Percentiles rank a stretch among this genome's conserved stretches.
These are phyloP conservation scores for Caenorhabditis latens DNA, from an alignment of 1,140 invertebrate species.

Conservation along the genomic window DNA sequence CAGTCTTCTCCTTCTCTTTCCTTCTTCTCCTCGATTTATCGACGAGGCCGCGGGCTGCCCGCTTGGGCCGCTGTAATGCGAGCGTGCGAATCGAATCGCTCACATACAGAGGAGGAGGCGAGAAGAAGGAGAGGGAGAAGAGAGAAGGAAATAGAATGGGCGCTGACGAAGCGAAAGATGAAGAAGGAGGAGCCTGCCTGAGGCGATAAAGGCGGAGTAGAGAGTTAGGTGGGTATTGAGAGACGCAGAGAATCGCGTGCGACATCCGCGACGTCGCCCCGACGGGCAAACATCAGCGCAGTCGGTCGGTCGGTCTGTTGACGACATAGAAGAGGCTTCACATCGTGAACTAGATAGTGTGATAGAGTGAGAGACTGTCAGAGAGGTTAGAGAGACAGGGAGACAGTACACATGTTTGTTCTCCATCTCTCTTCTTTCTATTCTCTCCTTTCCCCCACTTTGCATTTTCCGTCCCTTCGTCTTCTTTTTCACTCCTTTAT, in stretches of 20 bases:
- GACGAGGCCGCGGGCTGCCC: constrained; percentile 46
- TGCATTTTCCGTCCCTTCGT: constrained; percentile 53
- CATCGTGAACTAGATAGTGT: constrained; percentile 10
- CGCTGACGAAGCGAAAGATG: constrained; percentile 17
- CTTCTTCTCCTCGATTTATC: constrained; percentile 38
- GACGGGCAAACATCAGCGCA: constrained; percentile 50
- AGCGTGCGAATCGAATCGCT: constrained; percentile 56
- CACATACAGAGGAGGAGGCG: constrained; percentile 9
- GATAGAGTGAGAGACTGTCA: neutral
- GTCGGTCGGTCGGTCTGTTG: constrained; percentile 54
- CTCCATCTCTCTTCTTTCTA: constrained; percentile 53
- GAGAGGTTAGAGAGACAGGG: constrained; percentile 39
- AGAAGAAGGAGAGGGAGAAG: neutral
- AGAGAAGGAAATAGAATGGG: constrained; percentile 49
- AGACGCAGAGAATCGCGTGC: constrained; percentile 36
- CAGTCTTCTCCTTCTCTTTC: neutral
- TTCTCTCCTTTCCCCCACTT: constrained; percentile 41
- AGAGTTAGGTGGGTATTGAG: neutral
- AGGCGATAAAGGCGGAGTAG: constrained; percentile 47
- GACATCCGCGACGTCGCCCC: constrained; percentile 8
- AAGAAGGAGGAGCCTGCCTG: constrained; percentile 42
- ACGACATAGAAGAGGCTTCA: constrained; percentile 49
- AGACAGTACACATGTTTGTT: constrained; percentile 54
- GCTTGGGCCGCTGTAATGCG: constrained; percentile 52
- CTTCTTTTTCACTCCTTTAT: constrained; percentile 55